Evolutionary conservation across 2,888 invertebrate genomes (phyloP), one percentile per base, ranked within the genome.

Genomic region (Cecidostiba fungosa): DNA sequence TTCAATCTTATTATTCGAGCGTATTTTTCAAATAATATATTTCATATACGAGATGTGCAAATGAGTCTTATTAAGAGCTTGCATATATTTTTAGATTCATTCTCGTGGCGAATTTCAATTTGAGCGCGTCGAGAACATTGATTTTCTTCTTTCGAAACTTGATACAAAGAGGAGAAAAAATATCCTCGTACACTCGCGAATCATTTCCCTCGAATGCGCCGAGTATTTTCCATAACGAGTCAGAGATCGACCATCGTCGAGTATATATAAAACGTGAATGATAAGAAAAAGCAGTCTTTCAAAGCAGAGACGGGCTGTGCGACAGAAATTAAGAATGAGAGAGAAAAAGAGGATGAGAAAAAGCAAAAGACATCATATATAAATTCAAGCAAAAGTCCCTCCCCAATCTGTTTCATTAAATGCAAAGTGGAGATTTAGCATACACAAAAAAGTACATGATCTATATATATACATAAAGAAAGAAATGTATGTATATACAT

Each of bases 331-430:
- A 81, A 81, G 80, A 81, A 85, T 85, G 85, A 77, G 73, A 82
- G 85, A 77, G 80, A 79, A 73, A 79, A 72, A 66, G 77, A 81
- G 69, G 82, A 72, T 81, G 47, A 50, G 32, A 62, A 62, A 74
- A 79, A 69, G 77, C 86, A 82, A 26, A 70, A 84, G 82, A 84
- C 54, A 19, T 50, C 19, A 47, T 14, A 85, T 78, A 84, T 76
- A 77, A 29, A 54, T 66, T 66, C 23, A 43, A 74, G 59, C 77
- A 32, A 66, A 82, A 84, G 83, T 86, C 81, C 84, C 79, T 54
- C 74, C 29, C 36, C 85, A 81, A 84, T 87, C 78, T 87, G 84
- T 85, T 85, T 87, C 85, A 83, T 85, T 85, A 83, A 83, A 87
- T 77, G 82, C 85, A 84, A 84, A 80, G 86, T 84, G 80, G 77